Evolutionary conservation across 2,113 vertebrate species (phyloP).

Genomic region (Pseudorasbora parva): DNA sequence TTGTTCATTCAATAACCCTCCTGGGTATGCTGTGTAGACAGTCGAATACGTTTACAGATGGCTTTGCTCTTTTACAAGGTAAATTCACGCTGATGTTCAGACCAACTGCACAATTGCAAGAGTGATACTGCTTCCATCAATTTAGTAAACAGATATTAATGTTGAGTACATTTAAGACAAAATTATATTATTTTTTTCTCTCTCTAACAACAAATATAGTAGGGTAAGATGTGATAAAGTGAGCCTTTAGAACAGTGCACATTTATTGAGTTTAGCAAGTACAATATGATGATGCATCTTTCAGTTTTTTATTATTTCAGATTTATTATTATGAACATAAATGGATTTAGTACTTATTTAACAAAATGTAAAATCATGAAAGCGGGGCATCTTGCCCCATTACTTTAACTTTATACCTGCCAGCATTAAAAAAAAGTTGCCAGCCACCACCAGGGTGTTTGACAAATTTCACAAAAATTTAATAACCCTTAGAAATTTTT

Average conservation of each 20-base stretch:
- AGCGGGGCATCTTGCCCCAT: background rate
- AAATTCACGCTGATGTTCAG: background rate
- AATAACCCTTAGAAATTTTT: no score
- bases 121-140: background rate
- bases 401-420: no score
- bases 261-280: background rate
- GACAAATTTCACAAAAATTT: no score
- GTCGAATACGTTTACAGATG: background rate
- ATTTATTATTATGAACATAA: no score
- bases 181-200: background rate
- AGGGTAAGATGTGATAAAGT: background rate
- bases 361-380: background rate
- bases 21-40: background rate
- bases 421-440: no score
- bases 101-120: background rate
- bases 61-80: conserved; percentile 7
- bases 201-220: background rate
- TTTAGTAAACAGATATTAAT: background rate
- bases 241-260: background rate
- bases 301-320: background rate
- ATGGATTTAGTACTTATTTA: background rate
- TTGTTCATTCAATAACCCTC: conserved; percentile 1
- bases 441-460: no score
- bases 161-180: background rate
- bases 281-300: background rate